Conservation (phyloP, 1,140 invertebrate genomes). For the Coenobita brevimanus region DNA sequence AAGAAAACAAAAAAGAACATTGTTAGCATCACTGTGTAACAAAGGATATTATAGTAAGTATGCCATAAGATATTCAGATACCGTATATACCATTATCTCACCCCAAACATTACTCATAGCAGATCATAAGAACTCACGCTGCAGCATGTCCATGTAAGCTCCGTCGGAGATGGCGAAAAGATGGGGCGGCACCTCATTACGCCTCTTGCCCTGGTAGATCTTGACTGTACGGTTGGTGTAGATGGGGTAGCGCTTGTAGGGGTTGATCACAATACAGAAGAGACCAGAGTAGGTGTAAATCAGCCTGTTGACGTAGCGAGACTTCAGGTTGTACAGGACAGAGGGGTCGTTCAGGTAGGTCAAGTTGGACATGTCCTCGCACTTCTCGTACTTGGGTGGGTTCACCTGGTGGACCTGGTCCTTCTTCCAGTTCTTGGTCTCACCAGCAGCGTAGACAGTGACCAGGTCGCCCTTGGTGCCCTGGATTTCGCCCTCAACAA, state of each 20-base stretch:
- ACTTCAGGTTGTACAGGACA: slow-evolving; percentile 98
- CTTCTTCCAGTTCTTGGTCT: slow-evolving; percentile 73
- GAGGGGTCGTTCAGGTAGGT: slow-evolving; percentile 99
- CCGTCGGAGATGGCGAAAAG: slow-evolving; percentile 99
- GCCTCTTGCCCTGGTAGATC: slow-evolving; percentile 98
- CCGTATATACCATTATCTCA: no score
- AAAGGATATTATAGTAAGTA: no score
- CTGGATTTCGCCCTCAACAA: slow-evolving; percentile 49
- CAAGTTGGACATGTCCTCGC: no score
- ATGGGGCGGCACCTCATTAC: slow-evolving; percentile 99
- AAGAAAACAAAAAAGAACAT: neutral
- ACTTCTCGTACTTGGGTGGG: slow-evolving; percentile 99
- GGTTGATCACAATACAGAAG: slow-evolving; percentile 99
- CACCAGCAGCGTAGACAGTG: slow-evolving; percentile 30
- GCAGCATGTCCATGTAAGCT: slow-evolving; percentile 99
- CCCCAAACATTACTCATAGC: no score
- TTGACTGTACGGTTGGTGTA: slow-evolving; percentile 97
- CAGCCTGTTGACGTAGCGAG: slow-evolving; percentile 96
- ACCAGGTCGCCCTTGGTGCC: no score
- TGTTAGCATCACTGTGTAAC: neutral
- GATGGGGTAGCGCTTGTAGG: slow-evolving; percentile 99
- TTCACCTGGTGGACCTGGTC: slow-evolving; percentile 84
- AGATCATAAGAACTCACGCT: slow-evolving; percentile 80
- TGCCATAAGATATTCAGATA: no score
- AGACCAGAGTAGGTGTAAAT: slow-evolving; percentile 99